These are phyloP conservation scores for Exephanes ischioxanthus DNA, from an alignment of 2,888 invertebrate genomes.

Conservation along the genomic window DNA sequence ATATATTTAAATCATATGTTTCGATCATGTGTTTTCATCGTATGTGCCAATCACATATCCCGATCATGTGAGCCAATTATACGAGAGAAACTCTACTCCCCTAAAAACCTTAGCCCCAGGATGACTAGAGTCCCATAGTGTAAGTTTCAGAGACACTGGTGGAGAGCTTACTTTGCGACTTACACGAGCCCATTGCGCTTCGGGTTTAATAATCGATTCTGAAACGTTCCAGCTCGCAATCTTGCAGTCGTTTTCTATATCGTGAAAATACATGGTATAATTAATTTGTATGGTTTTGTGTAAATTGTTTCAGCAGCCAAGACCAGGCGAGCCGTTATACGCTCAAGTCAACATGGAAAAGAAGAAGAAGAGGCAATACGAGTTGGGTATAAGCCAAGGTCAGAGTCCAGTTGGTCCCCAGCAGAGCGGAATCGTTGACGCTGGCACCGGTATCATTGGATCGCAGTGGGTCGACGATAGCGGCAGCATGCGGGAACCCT, in stretches of 20 bases:
- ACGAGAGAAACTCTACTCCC: too few species aligned
- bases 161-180: too few species aligned
- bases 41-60: too few species aligned
- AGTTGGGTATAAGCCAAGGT: slow-evolving; percentile 83
- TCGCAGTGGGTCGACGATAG: slow-evolving; percentile 78
- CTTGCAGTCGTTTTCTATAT: neutral
- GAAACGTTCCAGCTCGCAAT: neutral
- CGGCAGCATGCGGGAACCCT: slow-evolving; percentile 72
- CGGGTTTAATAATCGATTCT: too few species aligned
- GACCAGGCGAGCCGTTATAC: slow-evolving; percentile 88
- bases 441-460: slow-evolving; percentile 71
- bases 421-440: slow-evolving; percentile 70
- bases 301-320: slow-evolving; percentile 85
- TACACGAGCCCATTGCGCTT: too few species aligned
- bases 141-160: too few species aligned
- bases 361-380: slow-evolving; percentile 86
- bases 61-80: too few species aligned
- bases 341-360: slow-evolving; percentile 89
- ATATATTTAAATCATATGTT: too few species aligned
- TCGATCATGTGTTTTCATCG: too few species aligned
- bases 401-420: slow-evolving; percentile 76
- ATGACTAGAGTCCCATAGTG: too few species aligned
- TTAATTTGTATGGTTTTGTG: slow-evolving; percentile 72
- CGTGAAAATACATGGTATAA: neutral
- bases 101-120: too few species aligned